Evolutionary conservation across 2,888 invertebrate species (phyloP).

Genomic region (Hydrotaea diabolus): DNA sequence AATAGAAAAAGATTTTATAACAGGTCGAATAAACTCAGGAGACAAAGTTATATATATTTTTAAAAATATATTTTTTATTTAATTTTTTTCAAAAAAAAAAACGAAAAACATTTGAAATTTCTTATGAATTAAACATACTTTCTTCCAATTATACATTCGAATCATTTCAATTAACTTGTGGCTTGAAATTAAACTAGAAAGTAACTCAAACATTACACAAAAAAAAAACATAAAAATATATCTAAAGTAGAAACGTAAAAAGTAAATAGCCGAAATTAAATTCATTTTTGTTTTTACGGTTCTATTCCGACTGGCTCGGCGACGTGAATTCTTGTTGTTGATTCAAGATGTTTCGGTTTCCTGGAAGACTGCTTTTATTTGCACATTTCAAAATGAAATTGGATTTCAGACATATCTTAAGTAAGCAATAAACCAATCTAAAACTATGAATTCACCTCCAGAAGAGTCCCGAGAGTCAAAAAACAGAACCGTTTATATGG

Average conservation of each 20-base stretch:
- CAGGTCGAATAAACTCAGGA: no score
- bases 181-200: neutral
- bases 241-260: no score
- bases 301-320: no score
- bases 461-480: no score
- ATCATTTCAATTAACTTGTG: neutral
- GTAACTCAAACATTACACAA: slow-evolving; percentile 4
- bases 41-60: neutral
- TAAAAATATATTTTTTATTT: slow-evolving; percentile 3
- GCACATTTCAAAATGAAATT: no score
- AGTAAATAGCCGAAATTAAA: slow-evolving; percentile 6
- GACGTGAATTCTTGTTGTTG: no score
- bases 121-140: neutral
- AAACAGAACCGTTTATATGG: neutral
- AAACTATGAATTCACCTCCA: no score
- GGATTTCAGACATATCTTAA: no score
- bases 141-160: slow-evolving; percentile 2
- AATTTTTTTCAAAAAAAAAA: slow-evolving; percentile 15
- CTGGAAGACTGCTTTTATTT: no score
- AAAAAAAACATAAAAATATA: slow-evolving; percentile 8
- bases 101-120: slow-evolving; percentile 1
- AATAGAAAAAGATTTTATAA: no score
- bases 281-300: neutral
- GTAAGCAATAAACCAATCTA: no score
- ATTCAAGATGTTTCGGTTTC: no score